Base-by-base conservation (phyloP, 2,888 invertebrate genomes). In the Ormyrus pomaceus region DNA sequence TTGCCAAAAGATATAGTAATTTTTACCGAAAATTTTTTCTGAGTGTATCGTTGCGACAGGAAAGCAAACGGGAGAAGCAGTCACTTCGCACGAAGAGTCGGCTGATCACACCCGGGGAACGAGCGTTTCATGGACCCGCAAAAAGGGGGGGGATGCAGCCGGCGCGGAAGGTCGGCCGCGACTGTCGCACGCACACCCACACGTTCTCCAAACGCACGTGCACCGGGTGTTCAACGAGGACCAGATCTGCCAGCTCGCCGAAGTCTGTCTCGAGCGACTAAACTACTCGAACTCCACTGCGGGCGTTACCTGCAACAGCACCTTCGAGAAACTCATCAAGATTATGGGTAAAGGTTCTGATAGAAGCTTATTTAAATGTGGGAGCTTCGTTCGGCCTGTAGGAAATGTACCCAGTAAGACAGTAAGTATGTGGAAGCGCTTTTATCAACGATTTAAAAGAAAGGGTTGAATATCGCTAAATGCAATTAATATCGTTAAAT, bases 121-220 rank as follows among this genome's bases (percentile, higher is more conserved):
- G 11, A 72, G 9, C 76, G 56, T 64, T 82, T 59, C 62, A 9
- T 82, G n/a, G 50, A 51, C 4, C 51, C 81, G 19, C 79, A 82
- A 46, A 19, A 19, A 59, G 75, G n/a, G 58, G 75, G n/a, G 83
- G 82, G 6, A 71, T 82, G 11, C 34, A 59, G 46, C 69, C 68
- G 45, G 69, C 80, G 10, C 45, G 55, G 7, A n/a, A 48, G n/a
- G 83, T 77, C 11, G 79, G 69, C 51, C 81, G 82, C 9, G 82
- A 81, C n/a, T 82, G 81, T 65, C 82, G 81, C 68, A 69, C 77
- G 13, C 81, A 82, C 50, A 82, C 50, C 79, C 81, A 4, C 72
- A 79, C 51, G 79, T 68, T 6, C 79, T 69, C 34, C 81, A 82
- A 56, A 82, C 81, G 5, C 69, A 68, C 65, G 62, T 79, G 2